Conservation (phyloP, 2,888 invertebrate species). For the Hypercompe scribonia region DNA sequence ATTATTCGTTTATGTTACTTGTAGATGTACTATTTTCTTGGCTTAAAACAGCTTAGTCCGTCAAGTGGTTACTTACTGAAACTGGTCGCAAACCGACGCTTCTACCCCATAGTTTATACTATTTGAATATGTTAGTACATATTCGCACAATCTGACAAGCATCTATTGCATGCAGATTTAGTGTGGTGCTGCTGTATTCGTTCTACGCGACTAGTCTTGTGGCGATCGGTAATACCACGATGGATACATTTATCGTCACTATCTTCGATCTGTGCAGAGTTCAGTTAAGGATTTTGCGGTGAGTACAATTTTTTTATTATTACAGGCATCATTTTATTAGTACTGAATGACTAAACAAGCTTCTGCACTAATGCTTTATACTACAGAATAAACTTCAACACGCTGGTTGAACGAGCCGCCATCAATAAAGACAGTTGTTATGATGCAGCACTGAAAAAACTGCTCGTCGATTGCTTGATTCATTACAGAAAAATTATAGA, state of each 20-base stretch:
- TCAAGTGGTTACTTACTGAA: too few species aligned
- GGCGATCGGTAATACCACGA: constrained; percentile 73
- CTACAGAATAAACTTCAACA: constrained; percentile 59
- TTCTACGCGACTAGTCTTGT: constrained; percentile 68
- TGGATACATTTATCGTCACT: constrained; percentile 72
- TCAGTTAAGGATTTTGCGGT: constrained; percentile 68
- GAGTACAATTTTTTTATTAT: background rate
- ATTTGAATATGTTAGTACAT: background rate
- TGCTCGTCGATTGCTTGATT: constrained; percentile 55
- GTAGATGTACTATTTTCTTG: too few species aligned
- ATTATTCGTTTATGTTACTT: too few species aligned
- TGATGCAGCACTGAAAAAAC: constrained; percentile 43
- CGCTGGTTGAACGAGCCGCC: constrained; percentile 50
- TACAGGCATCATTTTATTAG: background rate
- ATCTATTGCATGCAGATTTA: constrained; percentile 54
- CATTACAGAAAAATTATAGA: constrained; percentile 62
- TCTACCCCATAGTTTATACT: too few species aligned
- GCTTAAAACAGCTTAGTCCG: too few species aligned
- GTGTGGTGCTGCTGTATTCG: constrained; percentile 61
- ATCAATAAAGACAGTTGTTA: constrained; percentile 30
- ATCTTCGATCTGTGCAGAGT: constrained; percentile 67
- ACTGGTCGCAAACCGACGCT: too few species aligned
- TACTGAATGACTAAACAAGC: too few species aligned
- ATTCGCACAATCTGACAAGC: background rate
- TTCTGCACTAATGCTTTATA: background rate